Conservation (phyloP, 2,113 vertebrate genomes). For the Megaleporinus macrocephalus region DNA sequence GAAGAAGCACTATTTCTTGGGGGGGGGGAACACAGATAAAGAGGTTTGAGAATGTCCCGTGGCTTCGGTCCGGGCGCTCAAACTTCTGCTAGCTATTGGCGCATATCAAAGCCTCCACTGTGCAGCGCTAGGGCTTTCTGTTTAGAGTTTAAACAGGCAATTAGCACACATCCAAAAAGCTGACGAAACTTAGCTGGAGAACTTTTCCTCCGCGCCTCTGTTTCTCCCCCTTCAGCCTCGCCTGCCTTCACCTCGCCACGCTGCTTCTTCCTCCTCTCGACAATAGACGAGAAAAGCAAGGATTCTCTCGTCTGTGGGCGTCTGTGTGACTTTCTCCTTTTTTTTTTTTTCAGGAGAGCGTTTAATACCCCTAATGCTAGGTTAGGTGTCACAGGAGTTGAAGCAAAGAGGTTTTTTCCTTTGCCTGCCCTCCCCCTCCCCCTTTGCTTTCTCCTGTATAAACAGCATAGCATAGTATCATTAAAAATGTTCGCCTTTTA, state of each 20-base stretch:
- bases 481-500: conserved; percentile 74
- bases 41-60: conserved; percentile 12
- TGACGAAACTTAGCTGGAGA: conserved; percentile 60
- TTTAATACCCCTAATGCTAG: conserved; percentile 77
- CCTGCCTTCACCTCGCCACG: conserved; percentile 67
- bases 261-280: conserved; percentile 64
- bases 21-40: not conserved
- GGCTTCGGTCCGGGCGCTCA: conserved; percentile 1
- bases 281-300: conserved; percentile 58
- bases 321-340: conserved; percentile 56
- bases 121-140: conserved; percentile 6
- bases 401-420: conserved; percentile 60
- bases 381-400: conserved; percentile 74
- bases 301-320: conserved; percentile 59
- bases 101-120: conserved; percentile 27
- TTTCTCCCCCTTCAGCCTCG: conserved; percentile 27
- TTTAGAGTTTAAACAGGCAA: conserved; percentile 63
- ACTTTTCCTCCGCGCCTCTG: conserved; percentile 54
- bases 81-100: conserved; percentile 1
- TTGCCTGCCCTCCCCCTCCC: not conserved
- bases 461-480: conserved; percentile 71
- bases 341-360: conserved; percentile 53
- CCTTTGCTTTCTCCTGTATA: conserved; percentile 42
- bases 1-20: no score
- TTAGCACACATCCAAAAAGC: conserved; percentile 67